Conservation (phyloP, 23 tunicate species). For the Corella eumyota region DNA sequence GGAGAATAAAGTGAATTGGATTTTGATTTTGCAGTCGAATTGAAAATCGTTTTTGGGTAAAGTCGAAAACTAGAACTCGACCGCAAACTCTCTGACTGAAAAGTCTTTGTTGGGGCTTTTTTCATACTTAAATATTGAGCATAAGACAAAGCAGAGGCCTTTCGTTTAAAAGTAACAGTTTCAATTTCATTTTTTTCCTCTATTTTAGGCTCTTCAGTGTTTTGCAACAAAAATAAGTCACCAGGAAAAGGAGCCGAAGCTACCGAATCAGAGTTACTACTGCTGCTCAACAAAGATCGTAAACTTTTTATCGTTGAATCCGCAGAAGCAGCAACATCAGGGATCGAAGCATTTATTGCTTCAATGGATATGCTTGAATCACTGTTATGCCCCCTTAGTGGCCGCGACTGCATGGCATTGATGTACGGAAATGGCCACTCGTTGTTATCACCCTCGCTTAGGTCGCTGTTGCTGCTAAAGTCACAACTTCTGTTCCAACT, state of each 20-base stretch:
- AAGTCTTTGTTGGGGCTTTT: too few species aligned
- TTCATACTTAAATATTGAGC: slow-evolving; percentile 28
- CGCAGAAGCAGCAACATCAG: slow-evolving; percentile 92
- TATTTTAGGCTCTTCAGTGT: slow-evolving; percentile 2
- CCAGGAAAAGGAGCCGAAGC: slow-evolving; percentile 14
- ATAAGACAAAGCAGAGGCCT: slow-evolving; percentile 14
- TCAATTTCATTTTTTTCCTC: background rate
- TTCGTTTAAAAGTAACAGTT: background rate
- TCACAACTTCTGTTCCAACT: slow-evolving; percentile 5
- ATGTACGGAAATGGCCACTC: slow-evolving; percentile 63
- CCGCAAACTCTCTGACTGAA: too few species aligned
- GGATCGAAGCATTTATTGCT: slow-evolving; percentile 19
- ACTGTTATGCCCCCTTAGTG: slow-evolving; percentile 47
- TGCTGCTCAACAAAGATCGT: slow-evolving; percentile 4
- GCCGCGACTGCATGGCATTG: slow-evolving; percentile 12
- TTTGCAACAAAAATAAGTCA: slow-evolving; percentile 20
- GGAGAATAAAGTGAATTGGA: too few species aligned
- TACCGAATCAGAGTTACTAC: slow-evolving; percentile 27
- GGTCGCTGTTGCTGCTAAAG: slow-evolving; percentile 29
- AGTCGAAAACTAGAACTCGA: too few species aligned
- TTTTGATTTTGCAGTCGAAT: too few species aligned
- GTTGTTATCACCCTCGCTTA: slow-evolving; percentile 26
- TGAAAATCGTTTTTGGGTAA: too few species aligned
- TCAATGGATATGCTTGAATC: slow-evolving; percentile 30
- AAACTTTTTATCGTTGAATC: slow-evolving; percentile 52